A percentile compares a stretch with the other conserved stretches of the same genome.
Conservation (phyloP, 2,797 vertebrate species). For the Chiloscyllium punctatum region DNA sequence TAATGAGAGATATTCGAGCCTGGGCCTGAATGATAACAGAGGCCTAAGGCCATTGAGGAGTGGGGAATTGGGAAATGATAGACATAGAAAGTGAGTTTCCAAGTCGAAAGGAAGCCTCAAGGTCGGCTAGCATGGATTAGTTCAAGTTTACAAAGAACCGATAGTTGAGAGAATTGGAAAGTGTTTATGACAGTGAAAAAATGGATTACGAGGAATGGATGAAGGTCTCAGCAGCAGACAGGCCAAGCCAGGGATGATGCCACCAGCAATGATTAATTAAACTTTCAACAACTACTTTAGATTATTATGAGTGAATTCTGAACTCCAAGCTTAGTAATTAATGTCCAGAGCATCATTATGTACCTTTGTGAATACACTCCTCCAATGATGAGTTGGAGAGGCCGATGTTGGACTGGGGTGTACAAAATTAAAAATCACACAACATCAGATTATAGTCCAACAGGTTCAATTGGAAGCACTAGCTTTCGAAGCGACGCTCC, state of each 20-base stretch:
- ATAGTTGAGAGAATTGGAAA: not conserved
- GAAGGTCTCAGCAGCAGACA: not conserved
- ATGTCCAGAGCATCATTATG: not conserved
- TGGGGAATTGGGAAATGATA: not conserved
- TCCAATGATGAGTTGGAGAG: not conserved
- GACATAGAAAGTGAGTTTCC: not conserved
- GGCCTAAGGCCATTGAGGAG: not conserved
- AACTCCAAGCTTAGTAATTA: not conserved
- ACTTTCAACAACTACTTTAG: not conserved
- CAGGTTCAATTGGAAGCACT: too few species aligned
- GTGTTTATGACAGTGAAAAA: not conserved
- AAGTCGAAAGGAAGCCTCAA: not conserved
- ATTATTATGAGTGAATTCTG: not conserved
- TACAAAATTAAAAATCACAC: too few species aligned
- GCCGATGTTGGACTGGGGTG: too few species aligned
- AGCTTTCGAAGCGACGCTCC: too few species aligned
- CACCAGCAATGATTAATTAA: not conserved
- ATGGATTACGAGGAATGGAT: too few species aligned
- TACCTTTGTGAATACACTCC: not conserved
- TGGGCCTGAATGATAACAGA: not conserved
- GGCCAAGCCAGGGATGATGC: not conserved
- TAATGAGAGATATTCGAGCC: not conserved
- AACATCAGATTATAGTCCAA: too few species aligned
- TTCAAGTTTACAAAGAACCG: not conserved
- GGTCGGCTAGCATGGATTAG: not conserved